Evolutionary conservation across 2,113 vertebrate species (phyloP).

Genomic region (Tiliqua scincoides): DNA sequence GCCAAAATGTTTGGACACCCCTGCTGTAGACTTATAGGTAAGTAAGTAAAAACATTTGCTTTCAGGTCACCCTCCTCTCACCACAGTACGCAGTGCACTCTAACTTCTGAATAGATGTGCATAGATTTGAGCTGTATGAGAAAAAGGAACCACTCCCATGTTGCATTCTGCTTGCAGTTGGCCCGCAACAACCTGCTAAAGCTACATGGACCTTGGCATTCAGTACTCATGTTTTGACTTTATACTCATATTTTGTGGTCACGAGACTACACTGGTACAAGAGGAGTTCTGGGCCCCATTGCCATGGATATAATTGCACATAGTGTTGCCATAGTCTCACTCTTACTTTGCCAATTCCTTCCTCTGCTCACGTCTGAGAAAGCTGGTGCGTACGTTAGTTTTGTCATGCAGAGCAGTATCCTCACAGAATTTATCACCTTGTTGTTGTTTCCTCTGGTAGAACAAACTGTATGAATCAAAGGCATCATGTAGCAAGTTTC

Average conservation of each 20-base stretch:
- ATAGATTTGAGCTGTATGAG: too few species aligned
- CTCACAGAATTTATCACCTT: too few species aligned
- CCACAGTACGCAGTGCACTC: too few species aligned
- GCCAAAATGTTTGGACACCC: too few species aligned
- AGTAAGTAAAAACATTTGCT: too few species aligned
- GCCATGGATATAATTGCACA: not conserved
- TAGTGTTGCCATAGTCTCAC: not conserved
- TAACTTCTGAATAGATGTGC: too few species aligned
- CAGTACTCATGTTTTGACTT: not conserved
- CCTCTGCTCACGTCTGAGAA: not conserved
- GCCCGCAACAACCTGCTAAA: not conserved
- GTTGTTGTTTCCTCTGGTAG: too few species aligned
- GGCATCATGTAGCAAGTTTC: not conserved
- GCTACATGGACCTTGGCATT: not conserved
- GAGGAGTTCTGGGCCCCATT: too few species aligned
- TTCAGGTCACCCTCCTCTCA: too few species aligned
- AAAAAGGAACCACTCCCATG: not conserved
- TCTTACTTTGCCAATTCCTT: not conserved
- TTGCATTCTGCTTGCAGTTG: not conserved
- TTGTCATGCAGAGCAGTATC: not conserved
- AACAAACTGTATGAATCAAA: not conserved
- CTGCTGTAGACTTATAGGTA: too few species aligned
- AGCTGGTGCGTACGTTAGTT: not conserved
- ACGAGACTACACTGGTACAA: not conserved
- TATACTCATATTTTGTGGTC: not conserved